A percentile compares a stretch with the other conserved stretches of the same genome.
Conservation (phyloP, 2,888 invertebrate species). For the Metellina segmentata region DNA sequence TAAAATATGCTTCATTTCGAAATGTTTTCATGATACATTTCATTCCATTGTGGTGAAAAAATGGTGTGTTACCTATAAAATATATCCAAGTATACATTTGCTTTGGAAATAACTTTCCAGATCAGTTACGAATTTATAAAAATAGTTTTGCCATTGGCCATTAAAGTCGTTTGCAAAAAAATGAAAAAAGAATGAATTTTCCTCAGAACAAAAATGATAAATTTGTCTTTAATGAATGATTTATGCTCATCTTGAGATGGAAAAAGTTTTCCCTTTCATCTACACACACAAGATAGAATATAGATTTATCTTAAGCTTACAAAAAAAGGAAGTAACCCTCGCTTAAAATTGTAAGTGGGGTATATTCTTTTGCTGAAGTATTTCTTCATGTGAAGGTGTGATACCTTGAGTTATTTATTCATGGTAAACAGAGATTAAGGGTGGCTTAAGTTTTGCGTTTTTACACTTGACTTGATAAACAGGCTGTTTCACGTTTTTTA, state of each 20-base stretch:
- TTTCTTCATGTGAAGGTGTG: neutral
- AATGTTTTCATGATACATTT: too few relatives aligned
- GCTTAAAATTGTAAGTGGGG: neutral
- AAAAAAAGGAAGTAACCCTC: neutral
- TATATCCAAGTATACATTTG: too few relatives aligned
- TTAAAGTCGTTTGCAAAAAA: neutral
- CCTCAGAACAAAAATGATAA: neutral
- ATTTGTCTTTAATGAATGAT: neutral
- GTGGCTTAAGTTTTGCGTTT: neutral
- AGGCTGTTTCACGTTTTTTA: neutral
- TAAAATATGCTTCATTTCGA: too few relatives aligned
- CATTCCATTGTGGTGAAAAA: too few relatives aligned
- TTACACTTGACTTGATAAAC: neutral
- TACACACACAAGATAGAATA: neutral
- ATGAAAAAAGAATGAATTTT: neutral
- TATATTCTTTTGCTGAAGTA: neutral
- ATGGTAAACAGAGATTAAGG: neutral
- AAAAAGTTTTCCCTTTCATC: neutral
- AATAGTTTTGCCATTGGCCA: too few relatives aligned
- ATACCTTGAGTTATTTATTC: neutral
- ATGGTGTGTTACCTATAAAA: too few relatives aligned
- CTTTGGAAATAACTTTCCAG: too few relatives aligned
- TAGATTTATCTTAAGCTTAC: neutral
- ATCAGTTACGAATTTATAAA: too few relatives aligned
- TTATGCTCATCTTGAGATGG: neutral